Conservation (phyloP, 2,888 invertebrate species). For the Sabellastarte sp. region DNA sequence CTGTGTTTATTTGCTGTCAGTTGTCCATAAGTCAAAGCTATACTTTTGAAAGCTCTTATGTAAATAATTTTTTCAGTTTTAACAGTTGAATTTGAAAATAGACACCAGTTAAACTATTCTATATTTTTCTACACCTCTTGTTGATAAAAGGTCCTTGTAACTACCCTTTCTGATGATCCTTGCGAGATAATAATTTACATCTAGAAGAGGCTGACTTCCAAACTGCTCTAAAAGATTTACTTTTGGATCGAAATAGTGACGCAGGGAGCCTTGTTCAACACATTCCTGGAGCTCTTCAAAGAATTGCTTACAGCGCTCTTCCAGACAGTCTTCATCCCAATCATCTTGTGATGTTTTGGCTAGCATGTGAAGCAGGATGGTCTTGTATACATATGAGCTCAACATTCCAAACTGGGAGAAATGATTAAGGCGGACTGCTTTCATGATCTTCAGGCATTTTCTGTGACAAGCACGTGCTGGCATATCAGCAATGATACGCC, state of each 20-base stretch:
- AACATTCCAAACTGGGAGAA: conserved; percentile 19
- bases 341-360: neutral
- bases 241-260: conserved; percentile 11
- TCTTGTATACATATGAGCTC: conserved; percentile 16
- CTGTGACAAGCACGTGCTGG: conserved; percentile 6
- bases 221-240: conserved; percentile 16
- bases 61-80: too few relatives aligned
- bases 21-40: too few relatives aligned
- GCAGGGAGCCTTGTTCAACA: conserved; percentile 7
- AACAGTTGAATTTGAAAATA: too few relatives aligned
- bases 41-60: too few relatives aligned
- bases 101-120: too few relatives aligned
- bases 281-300: conserved; percentile 12
- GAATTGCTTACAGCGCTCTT: conserved; percentile 19
- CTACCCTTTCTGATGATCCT: neutral
- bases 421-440: conserved; percentile 19
- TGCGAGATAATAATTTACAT: neutral
- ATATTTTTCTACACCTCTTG: too few relatives aligned
- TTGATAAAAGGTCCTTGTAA: too few relatives aligned
- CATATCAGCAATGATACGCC: neutral
- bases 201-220: neutral
- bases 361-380: conserved; percentile 15
- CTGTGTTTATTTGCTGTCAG: too few relatives aligned
- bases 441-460: conserved; percentile 19
- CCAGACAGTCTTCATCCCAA: conserved; percentile 14